phyloP scores from a whole-genome alignment of 2,113 vertebrate species.

The Cavia porcellus region DNA sequence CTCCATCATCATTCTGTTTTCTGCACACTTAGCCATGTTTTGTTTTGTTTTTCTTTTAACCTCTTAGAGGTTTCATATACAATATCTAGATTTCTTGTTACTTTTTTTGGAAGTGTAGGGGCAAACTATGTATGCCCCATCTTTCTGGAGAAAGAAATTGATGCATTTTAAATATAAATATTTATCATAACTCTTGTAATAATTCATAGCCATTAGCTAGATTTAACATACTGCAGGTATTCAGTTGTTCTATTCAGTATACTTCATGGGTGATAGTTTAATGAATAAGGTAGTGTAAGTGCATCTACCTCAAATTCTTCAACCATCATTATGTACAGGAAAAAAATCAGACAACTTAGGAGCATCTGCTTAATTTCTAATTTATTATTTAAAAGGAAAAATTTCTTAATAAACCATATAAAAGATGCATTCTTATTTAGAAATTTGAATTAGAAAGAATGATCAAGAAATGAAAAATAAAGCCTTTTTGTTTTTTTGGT shows the following conservation, averaged over 20 bases:
- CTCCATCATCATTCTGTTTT: not conserved
- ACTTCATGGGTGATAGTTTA: not conserved
- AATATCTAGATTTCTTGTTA: not conserved
- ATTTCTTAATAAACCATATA: not conserved
- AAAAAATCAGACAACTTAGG: not conserved
- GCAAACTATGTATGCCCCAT: not conserved
- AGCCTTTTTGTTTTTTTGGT: not conserved
- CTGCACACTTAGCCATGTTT: not conserved
- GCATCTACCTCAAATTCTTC: not conserved
- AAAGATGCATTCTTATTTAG: not conserved
- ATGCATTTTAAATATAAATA: not conserved
- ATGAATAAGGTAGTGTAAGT: not conserved
- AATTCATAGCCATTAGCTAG: not conserved
- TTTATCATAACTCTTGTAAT: not conserved
- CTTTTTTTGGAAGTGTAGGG: not conserved
- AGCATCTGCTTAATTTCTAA: not conserved
- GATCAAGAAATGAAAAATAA: not conserved
- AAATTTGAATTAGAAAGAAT: not conserved
- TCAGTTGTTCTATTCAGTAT: not conserved
- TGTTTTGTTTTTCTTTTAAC: rapidly evolving
- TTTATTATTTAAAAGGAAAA: not conserved
- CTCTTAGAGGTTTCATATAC: not conserved
- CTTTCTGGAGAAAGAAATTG: not conserved
- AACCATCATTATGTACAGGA: not conserved
- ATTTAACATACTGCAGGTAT: not conserved